phyloP scores from a whole-genome alignment of 2,113 vertebrate genomes.

The Poecilia latipinna region DNA sequence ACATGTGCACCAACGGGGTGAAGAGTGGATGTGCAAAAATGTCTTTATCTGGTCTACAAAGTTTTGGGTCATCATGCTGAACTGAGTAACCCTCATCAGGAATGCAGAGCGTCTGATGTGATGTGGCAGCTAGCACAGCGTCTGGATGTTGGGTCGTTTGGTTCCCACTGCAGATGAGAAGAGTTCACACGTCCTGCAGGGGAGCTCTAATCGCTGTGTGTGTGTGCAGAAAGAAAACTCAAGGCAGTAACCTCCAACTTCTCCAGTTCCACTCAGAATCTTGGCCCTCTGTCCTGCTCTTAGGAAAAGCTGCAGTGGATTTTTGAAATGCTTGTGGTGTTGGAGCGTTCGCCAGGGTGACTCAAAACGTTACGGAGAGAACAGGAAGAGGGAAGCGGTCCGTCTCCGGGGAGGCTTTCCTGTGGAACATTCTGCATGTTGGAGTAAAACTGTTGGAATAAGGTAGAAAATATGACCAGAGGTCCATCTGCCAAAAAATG shows the following conservation, averaged over 20 bases:
- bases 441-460: neutral
- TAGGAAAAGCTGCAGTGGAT: constrained; percentile 25
- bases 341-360: neutral
- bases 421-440: neutral
- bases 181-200: constrained; percentile 50
- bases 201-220: constrained; percentile 20
- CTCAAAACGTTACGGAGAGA: neutral
- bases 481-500: neutral
- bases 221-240: constrained; percentile 35
- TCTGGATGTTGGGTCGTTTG: neutral
- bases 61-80: neutral
- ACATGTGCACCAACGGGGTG: neutral
- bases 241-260: constrained; percentile 11
- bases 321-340: constrained; percentile 39
- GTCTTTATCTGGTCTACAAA: constrained; percentile 9
- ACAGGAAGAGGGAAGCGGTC: neutral
- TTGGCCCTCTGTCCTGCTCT: constrained; percentile 16
- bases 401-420: neutral
- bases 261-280: constrained; percentile 20
- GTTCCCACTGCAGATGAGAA: constrained; percentile 15
- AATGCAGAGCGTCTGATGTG: constrained; percentile 25
- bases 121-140: constrained; percentile 3
- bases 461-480: neutral
- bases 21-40: neutral
- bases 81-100: constrained; percentile 34